A percentile compares a stretch with the other conserved stretches of the same genome.
Evolutionary conservation across 2,113 vertebrate species (phyloP).

Genomic region (Morphnarchus princeps): DNA sequence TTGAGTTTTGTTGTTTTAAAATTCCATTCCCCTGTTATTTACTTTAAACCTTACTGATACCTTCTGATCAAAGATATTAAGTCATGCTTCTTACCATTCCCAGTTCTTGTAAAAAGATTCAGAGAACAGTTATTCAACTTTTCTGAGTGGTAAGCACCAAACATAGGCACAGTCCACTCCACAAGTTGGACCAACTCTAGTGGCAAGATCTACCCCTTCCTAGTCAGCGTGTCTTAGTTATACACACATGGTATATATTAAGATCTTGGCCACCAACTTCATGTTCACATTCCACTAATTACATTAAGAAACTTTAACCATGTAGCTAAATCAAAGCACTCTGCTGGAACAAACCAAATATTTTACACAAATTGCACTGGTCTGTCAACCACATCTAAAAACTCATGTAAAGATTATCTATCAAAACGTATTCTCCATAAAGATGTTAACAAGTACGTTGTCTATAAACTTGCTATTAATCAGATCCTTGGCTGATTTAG

Average conservation of each 20-base stretch:
- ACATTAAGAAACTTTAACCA: neutral
- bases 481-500: neutral
- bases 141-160: neutral
- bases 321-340: neutral
- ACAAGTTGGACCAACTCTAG: neutral
- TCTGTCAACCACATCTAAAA: neutral
- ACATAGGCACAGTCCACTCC: neutral
- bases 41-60: neutral
- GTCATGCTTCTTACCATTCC: neutral
- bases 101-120: neutral
- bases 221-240: neutral
- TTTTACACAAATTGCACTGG: neutral
- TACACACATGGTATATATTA: neutral
- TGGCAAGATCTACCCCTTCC: neutral
- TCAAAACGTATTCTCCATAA: neutral
- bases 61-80: neutral
- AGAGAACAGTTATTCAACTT: neutral
- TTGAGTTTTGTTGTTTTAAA: neutral
- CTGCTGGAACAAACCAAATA: neutral
- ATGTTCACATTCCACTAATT: neutral
- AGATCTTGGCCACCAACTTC: neutral
- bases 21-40: neutral
- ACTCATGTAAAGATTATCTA: neutral
- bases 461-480: neutral
- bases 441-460: neutral